Base-by-base conservation (phyloP, 2,888 invertebrate genomes). In the Cerastis rubricosa region DNA sequence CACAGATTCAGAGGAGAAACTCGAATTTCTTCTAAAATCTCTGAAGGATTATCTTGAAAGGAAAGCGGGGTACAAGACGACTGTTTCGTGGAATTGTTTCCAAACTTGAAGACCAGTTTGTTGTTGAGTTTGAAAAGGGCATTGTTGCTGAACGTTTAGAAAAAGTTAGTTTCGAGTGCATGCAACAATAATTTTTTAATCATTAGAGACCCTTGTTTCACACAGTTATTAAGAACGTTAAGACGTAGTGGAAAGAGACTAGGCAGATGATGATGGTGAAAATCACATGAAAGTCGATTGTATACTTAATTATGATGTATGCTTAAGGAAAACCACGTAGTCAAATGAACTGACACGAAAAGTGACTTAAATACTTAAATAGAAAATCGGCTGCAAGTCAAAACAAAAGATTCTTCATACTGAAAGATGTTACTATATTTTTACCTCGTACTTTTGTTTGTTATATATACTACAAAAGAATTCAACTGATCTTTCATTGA, bases 11-110 rank as follows among this genome's bases (percentile, higher is more conserved):
- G 51, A 74, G 11, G 80, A 81, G 76, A 79, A 85, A 81, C 77
- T 89, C 22, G 76, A 85, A 80, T 84, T 84, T 71, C 79, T 88
- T 61, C 84, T 89, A 51, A 84, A 85, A 81, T 85, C 81, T 69
- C 82, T 79, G 68, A 85, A 86, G 81, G 85, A 89, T 84, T 89
- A 88, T 81, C 84, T 81, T 75, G 75, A 84, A 80, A 80, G 82
- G 73, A 84, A 85, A 66, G 45, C 77, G 19, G 51, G 79, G 69
- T 81, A 80, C 49, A 78, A 80, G 77, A 67, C 49, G 40, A 76
- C 69, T 67, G 73, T 80, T 85, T 73, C 45, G 45, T 78, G 71
- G 69, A 74, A 79, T 73, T 83, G 81, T 70, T 72, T 72, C 45
- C 19, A 64, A 78, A 86, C 76, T 78, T 72, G 25, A 78, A 66